Percentiles rank a stretch among this genome's conserved stretches.
phyloP scores from a whole-genome alignment of 2,797 vertebrate genomes.

The Staurois parvus region DNA sequence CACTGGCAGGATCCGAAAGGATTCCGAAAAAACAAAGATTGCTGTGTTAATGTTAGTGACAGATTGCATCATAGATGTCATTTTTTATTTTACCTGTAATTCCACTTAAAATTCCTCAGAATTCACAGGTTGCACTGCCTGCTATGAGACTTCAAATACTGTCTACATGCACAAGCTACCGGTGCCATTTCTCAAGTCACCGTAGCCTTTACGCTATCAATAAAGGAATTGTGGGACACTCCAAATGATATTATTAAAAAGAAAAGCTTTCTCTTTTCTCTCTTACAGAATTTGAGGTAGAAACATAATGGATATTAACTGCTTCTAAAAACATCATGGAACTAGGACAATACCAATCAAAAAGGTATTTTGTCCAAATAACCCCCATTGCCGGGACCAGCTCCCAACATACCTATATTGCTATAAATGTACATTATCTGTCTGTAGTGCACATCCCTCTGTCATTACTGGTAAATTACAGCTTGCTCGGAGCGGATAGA shows the following conservation, averaged over 20 bases:
- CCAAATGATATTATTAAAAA: slow-evolving; percentile 12
- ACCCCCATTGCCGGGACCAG: slow-evolving; percentile 68
- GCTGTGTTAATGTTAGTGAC: too few relatives aligned
- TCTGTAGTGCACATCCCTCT: slow-evolving; percentile 70
- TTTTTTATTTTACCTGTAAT: too few relatives aligned
- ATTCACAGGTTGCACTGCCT: not conserved
- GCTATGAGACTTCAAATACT: not conserved
- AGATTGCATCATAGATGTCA: too few relatives aligned
- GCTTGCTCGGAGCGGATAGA: slow-evolving; percentile 77
- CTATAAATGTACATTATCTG: slow-evolving; percentile 77
- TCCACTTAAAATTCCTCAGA: not conserved
- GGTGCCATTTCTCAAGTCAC: not conserved
- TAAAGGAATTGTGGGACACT: not conserved
- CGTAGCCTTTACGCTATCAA: not conserved
- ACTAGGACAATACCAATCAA: slow-evolving; percentile 72
- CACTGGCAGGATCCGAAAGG: too few relatives aligned
- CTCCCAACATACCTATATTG: slow-evolving; percentile 79
- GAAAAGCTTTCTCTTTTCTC: not conserved
- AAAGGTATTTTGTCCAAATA: slow-evolving; percentile 74
- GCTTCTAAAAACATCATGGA: slow-evolving; percentile 64
- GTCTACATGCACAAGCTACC: not conserved
- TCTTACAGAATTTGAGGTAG: slow-evolving; percentile 61
- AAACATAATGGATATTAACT: slow-evolving; percentile 72
- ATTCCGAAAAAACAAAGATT: too few relatives aligned
- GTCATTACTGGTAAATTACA: slow-evolving; percentile 83